Evolutionary conservation across 2,888 invertebrate species (phyloP), one percentile per base, ranked within the genome.

Genomic region (Vanessa cardui): DNA sequence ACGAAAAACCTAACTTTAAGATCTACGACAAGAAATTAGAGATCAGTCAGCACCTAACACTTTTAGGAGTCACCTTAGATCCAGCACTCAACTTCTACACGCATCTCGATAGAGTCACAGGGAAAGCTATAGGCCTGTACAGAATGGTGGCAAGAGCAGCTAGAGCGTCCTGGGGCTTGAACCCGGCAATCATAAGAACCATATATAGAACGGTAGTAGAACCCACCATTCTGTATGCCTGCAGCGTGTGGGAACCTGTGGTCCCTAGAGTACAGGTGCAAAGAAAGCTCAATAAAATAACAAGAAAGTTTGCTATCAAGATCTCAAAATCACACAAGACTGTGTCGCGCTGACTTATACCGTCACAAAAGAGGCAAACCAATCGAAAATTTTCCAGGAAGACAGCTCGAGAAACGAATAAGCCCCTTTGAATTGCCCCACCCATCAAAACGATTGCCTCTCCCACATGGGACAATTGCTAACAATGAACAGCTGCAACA

Each of bases 1-100:
- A 50, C 16, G 56, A 58, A 18, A 16, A 6, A 3, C 74, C 74
- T 6, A 21, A 8, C 1, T 26, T 52, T 0, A 52, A 15, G 15
- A 6, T 52, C 0, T 26, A 52, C 26, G 26, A 26, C 26, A 26
- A 2, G 26, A 26, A n/a, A n/a, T n/a, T n/a, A n/a, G n/a, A 2
- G 4, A 26, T 26, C 26, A 26, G 4, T 4, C 26, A 26, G 26
- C 2, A 2, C 26, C 26, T 26, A 3, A 26, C 26, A 26, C 26
- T 26, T 4, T 26, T 26, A 26, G 26, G 26, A 2, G 4, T 26
- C 4, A 26, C 26, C 26, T 4, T 26, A 3, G 26, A 26, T 4
- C 26, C 26, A 3, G 26, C 26, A 26, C 4, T 26, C 2, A 26
- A 4, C 4, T 26, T 26, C 26, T 3, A 4, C 26, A 26, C 26